Conservation (phyloP, 2,888 invertebrate species). For the Amphimallon solstitiale region DNA sequence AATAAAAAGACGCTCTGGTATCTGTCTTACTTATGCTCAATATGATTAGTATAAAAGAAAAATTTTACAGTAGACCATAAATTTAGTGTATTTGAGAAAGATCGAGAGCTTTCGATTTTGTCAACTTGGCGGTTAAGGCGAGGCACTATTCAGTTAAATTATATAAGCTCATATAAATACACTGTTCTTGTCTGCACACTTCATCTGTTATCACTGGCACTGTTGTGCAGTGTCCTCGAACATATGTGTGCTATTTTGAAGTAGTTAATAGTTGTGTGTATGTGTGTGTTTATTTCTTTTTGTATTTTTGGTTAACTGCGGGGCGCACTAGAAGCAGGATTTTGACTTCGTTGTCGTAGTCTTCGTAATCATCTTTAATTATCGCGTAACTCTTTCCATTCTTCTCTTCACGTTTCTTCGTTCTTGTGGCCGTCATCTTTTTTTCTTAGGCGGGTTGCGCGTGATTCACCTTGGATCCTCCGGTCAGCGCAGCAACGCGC, state of each 20-base stretch:
- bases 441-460: constrained; percentile 17
- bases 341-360: constrained; percentile 25
- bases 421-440: neutral
- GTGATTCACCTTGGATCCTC: constrained; percentile 24
- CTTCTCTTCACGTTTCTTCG: neutral
- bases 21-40: too few relatives aligned
- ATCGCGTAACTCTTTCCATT: neutral
- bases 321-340: constrained; percentile 53
- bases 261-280: neutral
- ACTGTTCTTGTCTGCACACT: constrained; percentile 58
- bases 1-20: too few relatives aligned
- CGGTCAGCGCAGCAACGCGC: neutral
- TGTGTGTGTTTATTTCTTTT: constrained; percentile 1
- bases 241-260: neutral
- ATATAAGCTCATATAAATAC: constrained; percentile 72
- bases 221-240: constrained; percentile 66
- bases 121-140: constrained; percentile 58
- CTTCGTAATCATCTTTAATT: constrained; percentile 12
- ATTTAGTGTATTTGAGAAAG: constrained; percentile 9
- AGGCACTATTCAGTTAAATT: constrained; percentile 69
- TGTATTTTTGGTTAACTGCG: constrained; percentile 55
- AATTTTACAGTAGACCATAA: neutral
- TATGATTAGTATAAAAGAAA: too few relatives aligned
- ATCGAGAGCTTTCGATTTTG: constrained; percentile 6
- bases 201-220: constrained; percentile 58